These are phyloP conservation scores for Oenanthe melanoleuca DNA, from an alignment of 2,113 vertebrate genomes.

Conservation along the genomic window DNA sequence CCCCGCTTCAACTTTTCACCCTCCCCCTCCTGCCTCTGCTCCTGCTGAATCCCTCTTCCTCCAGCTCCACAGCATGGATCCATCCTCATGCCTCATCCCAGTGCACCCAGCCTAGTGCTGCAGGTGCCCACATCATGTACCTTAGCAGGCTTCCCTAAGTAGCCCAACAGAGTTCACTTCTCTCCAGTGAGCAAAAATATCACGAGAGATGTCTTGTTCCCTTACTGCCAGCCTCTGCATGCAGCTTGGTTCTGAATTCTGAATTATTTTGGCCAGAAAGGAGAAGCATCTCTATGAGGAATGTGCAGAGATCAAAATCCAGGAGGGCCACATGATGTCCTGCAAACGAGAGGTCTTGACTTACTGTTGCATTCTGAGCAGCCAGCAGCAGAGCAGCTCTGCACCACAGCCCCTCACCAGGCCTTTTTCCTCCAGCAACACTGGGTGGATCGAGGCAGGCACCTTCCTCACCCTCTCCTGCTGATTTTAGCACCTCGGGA, in stretches of 20 bases:
- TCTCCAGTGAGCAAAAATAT: not conserved
- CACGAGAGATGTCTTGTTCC: not conserved
- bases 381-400: not conserved
- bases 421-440: not conserved
- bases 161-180: not conserved
- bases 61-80: rapidly evolving
- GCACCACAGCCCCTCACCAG: rapidly evolving
- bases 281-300: not conserved
- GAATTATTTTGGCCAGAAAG: not conserved
- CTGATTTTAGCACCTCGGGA: not conserved
- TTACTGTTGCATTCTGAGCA: not conserved
- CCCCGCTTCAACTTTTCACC: slow-evolving; percentile 21
- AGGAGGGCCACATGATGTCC: rapidly evolving
- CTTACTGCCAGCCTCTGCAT: rapidly evolving
- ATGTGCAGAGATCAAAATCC: not conserved
- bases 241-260: not conserved
- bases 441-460: not conserved
- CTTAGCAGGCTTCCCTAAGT: not conserved
- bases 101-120: not conserved
- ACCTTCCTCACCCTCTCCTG: not conserved
- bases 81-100: rapidly evolving
- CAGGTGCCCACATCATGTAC: not conserved
- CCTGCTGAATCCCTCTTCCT: not conserved
- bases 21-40: slow-evolving; percentile 34
- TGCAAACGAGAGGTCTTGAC: rapidly evolving